Base-by-base conservation (phyloP, 2,113 vertebrate species). In the Gnathonemus longibarbis region DNA sequence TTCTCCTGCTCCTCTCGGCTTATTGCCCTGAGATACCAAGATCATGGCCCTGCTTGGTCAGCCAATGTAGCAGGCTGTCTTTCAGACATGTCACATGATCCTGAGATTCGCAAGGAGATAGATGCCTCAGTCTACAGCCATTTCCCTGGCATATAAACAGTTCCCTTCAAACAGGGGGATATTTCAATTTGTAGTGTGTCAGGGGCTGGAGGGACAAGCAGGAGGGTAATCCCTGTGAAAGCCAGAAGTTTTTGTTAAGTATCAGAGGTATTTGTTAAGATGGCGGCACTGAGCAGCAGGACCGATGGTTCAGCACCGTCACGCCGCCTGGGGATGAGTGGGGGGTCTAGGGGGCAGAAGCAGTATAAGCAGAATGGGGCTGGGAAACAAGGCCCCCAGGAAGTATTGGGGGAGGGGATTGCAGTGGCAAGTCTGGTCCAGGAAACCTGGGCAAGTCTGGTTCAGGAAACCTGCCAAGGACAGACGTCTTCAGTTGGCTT, bases 181-280 rank as follows among this genome's bases (percentile, higher is more conserved):
- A 96, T 96, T 96, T 96, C 94, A 96, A 96, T 95, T 93, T 93
- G 92, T 94, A 95, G 94, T 94, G 92, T 92, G 46, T 92, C 90
- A 24, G 56, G 56, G 56, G 93, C 90, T 90, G 89, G 90, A 89
- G 90, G 94, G 94, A 95, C 93, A 92, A 89, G 91, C 90, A 88
- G n/a, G 9, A 11, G 58, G 88, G 93, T 95, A 96, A 96, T 91
- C 95, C 95, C 96, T 94, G 95, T 95, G 95, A 94, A 90, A 91
- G 88, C 90, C 45, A 90, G 56, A 52, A 13, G 49, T 50, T 50
- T 50, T 49, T 49, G 48, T 50, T 50, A 50, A 50, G 49, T 50
- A 15, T 50, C 13, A 50, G 3, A 42, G 39, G 39, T 42, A 3
- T 42, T 42, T 42, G 39, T 42, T 42, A 42, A 62, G 24, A 24